Evolutionary conservation across 2,797 vertebrate species (phyloP).

Genomic region (Muraenolepis orangiensis): DNA sequence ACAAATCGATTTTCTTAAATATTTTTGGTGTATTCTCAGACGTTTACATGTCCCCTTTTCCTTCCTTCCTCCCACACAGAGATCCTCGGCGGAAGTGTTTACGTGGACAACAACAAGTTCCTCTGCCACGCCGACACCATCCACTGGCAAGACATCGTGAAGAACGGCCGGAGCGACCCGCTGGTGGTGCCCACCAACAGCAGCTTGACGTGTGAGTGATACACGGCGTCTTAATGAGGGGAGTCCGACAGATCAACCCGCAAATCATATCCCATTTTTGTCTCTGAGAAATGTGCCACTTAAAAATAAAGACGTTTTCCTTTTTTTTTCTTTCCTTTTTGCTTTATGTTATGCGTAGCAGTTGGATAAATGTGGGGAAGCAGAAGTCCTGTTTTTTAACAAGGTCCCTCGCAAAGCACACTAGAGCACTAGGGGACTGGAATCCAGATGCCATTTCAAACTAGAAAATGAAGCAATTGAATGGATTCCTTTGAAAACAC

Average conservation of each 20-base stretch:
- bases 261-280: no score
- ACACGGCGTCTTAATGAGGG: neutral
- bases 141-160: slow-evolving; percentile 98
- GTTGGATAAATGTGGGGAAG: neutral
- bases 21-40: neutral
- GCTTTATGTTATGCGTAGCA: neutral
- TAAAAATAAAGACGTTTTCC: neutral
- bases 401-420: neutral
- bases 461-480: neutral
- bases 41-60: neutral
- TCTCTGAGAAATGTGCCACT: no score
- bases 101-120: slow-evolving; percentile 96
- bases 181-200: slow-evolving; percentile 93
- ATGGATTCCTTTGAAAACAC: neutral
- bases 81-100: slow-evolving; percentile 94
- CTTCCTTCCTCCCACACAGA: slow-evolving; percentile 70
- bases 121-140: slow-evolving; percentile 96
- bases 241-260: neutral
- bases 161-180: slow-evolving; percentile 82
- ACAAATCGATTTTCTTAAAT: no score
- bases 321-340: neutral
- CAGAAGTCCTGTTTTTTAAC: neutral
- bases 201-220: slow-evolving; percentile 76
- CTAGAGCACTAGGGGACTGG: neutral
- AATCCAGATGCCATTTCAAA: neutral